These are phyloP conservation scores for Pygathrix nemaeus DNA, from an alignment of 2,113 vertebrate species.

Conservation along the genomic window DNA sequence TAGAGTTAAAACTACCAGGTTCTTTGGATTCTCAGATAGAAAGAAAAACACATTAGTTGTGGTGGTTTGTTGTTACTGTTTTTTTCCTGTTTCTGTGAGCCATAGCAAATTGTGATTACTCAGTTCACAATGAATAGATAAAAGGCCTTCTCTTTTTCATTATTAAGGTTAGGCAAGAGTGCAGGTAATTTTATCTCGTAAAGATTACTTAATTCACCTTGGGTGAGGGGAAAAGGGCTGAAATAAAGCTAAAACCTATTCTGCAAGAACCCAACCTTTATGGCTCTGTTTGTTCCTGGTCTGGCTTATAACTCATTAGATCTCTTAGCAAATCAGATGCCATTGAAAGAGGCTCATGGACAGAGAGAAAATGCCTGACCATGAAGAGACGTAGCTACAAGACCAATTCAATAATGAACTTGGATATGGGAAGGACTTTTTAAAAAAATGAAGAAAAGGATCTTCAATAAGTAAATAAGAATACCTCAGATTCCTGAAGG, in stretches of 20 bases:
- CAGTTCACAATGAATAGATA: conserved; percentile 38
- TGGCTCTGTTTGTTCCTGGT: neutral
- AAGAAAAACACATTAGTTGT: conserved; percentile 51
- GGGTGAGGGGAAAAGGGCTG: neutral
- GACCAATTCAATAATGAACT: neutral
- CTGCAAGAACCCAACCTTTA: neutral
- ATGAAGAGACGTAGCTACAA: neutral
- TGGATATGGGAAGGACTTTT: neutral
- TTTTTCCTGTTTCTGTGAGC: conserved; percentile 49
- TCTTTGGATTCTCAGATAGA: conserved; percentile 52
- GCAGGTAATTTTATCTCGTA: conserved; percentile 25
- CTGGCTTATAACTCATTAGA: conserved; percentile 40
- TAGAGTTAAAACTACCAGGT: conserved; percentile 29
- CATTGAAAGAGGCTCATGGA: neutral
- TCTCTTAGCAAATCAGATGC: conserved; percentile 44
- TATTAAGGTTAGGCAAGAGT: conserved; percentile 42
- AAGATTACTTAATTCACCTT: conserved; percentile 46
- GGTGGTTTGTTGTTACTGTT: conserved; percentile 7
- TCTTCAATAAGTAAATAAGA: conserved; percentile 30
- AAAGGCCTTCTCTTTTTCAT: conserved; percentile 39
- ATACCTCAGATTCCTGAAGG: neutral
- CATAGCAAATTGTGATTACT: conserved; percentile 49
- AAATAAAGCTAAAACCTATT: conserved; percentile 35
- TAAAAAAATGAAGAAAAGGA: neutral
- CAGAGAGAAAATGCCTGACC: conserved; percentile 26